Evolutionary conservation across 2,888 invertebrate genomes (phyloP), one percentile per base, ranked within the genome.

Genomic region (Mechanitis mazaeus): DNA sequence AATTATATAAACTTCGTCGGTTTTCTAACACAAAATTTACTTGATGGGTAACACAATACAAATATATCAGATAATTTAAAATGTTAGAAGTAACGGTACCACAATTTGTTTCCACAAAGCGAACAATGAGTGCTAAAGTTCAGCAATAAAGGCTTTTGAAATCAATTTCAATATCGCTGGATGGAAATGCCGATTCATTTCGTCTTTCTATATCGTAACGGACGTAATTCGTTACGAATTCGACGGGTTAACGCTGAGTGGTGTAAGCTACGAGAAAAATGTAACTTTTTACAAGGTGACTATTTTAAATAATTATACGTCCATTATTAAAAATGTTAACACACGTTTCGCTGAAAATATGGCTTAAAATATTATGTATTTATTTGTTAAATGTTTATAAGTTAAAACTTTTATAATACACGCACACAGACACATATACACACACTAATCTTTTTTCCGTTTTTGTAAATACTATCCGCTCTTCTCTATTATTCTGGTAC

Each of bases 141-240:
- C 63, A 63, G 55, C 72, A 72, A 72, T 73, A 72, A 72, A 68
- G 69, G 66, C 64, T 67, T 61, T 68, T 58, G 68, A 64, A 72
- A 74, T 74, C 72, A 74, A 73, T 73, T 73, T 73, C 67, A 71
- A 74, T 73, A 73, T 69, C 68, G 69, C 55, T 59, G 35, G 63
- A 50, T 59, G 64, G 63, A 61, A 61, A 61, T 59, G 63, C 65
- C 60, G 65, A 67, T 70, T 67, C 70, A 68, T 69, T 66, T 64
- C 64, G 64, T 59, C 64, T 59, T 64, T 68, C 67, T 68, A 68
- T 66, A 66, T 67, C 65, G 67, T 64, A 63, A 67, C 46, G 61
- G 64, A 63, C 64, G 66, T 66, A 67, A 68, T 70, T 67, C 67
- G 70, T 64, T 68, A 65, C 64, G 59, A 57, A 63, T 68, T 57